phyloP scores from a whole-genome alignment of 2,888 invertebrate genomes.

The Anthrax anthrax region DNA sequence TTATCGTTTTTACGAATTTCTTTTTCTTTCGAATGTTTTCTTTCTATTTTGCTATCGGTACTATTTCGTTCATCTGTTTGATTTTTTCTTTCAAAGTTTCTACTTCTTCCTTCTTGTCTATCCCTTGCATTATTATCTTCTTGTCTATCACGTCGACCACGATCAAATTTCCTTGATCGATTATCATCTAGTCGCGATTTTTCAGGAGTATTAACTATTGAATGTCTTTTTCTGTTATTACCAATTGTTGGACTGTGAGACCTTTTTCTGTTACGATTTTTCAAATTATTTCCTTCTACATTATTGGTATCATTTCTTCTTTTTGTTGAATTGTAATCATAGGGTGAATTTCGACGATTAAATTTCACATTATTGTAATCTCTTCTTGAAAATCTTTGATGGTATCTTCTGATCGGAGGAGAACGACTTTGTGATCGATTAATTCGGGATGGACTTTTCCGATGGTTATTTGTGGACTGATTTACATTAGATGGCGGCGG shows the following conservation, averaged over 20 bases:
- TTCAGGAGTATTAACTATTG: slow-evolving; percentile 6
- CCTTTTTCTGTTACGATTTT: slow-evolving; percentile 8
- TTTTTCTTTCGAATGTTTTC: not conserved
- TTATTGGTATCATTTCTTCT: slow-evolving; percentile 3
- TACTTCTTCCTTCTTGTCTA: not conserved
- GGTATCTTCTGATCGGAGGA: slow-evolving; percentile 3
- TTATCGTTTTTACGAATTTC: slow-evolving; percentile 1
- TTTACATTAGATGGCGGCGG: not conserved
- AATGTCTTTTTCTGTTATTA: slow-evolving; percentile 3
- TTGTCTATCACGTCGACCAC: not conserved
- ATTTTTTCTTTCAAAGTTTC: not conserved
- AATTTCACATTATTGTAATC: not conserved
- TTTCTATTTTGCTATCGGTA: not conserved
- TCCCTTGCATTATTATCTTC: not conserved
- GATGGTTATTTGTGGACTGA: not conserved
- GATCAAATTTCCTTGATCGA: slow-evolving; percentile 1
- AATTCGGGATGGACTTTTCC: not conserved
- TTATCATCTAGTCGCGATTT: slow-evolving; percentile 2
- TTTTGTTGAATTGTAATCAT: slow-evolving; percentile 1
- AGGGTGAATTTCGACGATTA: slow-evolving; percentile 3
- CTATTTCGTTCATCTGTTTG: not conserved
- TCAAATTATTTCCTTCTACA: slow-evolving; percentile 3
- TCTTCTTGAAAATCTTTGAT: slow-evolving; percentile 4
- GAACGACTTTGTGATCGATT: slow-evolving; percentile 3
- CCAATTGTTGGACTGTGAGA: slow-evolving; percentile 7